Percentiles rank a stretch among this genome's conserved stretches.
phyloP scores from a whole-genome alignment of 2,888 invertebrate genomes.

The Oxycera nigricornis region DNA sequence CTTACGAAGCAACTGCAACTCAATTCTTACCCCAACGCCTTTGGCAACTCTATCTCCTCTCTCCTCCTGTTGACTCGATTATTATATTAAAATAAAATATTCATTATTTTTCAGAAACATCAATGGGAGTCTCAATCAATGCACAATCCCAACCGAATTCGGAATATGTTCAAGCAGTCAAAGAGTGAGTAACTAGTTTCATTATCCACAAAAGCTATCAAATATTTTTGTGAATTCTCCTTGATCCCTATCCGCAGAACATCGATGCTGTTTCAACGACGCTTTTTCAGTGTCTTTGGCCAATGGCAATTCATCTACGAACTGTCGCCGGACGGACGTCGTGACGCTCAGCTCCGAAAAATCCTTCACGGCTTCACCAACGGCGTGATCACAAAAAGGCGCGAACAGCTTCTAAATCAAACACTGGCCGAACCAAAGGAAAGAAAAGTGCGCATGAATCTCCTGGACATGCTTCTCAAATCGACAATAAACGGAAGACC shows the following conservation, averaged over 20 bases:
- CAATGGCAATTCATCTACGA: constrained; percentile 8
- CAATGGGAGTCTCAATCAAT: constrained; percentile 33
- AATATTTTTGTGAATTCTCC: neutral
- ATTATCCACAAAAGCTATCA: neutral
- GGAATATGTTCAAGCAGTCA: constrained; percentile 36
- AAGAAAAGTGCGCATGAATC: neutral
- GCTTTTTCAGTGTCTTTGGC: constrained; percentile 26
- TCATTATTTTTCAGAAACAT: constrained; percentile 24
- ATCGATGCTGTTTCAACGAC: constrained; percentile 14
- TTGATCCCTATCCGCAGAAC: neutral
- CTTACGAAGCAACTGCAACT: too few species aligned
- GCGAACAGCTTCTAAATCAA: constrained; percentile 11
- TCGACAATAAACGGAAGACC: constrained; percentile 23
- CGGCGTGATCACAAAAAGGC: constrained; percentile 18
- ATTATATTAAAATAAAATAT: too few species aligned
- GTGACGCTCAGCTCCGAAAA: neutral
- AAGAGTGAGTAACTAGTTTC: constrained; percentile 3
- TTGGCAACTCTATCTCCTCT: too few species aligned
- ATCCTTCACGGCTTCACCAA: constrained; percentile 33
- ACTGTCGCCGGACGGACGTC: constrained; percentile 5
- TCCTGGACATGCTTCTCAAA: constrained; percentile 33
- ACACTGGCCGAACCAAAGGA: neutral
- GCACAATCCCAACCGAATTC: constrained; percentile 29
- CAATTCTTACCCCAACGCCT: too few species aligned
- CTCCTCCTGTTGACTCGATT: too few species aligned